phyloP scores from a whole-genome alignment of 1,140 invertebrate genomes.

The Carposina sasakii region DNA sequence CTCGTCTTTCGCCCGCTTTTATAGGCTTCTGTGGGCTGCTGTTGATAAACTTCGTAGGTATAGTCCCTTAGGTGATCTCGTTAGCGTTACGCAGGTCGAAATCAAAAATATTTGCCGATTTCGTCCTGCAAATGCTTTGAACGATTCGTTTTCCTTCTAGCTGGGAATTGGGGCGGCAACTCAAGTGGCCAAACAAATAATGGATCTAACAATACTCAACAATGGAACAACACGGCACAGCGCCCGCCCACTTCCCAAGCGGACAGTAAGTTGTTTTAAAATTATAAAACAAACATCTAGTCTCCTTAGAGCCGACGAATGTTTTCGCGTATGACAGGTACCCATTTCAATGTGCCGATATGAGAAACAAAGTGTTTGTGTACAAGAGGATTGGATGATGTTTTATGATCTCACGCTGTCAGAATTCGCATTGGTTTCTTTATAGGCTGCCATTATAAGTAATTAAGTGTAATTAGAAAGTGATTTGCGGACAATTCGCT shows the following conservation, averaged over 20 bases:
- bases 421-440: not conserved
- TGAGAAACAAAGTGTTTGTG: not conserved
- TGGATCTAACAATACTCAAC: conserved; percentile 72
- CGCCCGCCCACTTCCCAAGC: conserved; percentile 72
- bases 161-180: conserved; percentile 72
- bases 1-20: too few relatives aligned
- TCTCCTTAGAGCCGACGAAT: not conserved
- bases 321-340: not conserved
- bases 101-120: too few relatives aligned
- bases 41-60: too few relatives aligned
- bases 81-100: too few relatives aligned
- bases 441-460: not conserved
- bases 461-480: too few relatives aligned
- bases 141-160: conserved; percentile 39
- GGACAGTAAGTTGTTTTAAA: conserved; percentile 61
- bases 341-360: not conserved
- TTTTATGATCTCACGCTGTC: conserved; percentile 1
- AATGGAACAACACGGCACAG: conserved; percentile 76
- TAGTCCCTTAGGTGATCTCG: too few relatives aligned
- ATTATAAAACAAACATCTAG: conserved; percentile 14
- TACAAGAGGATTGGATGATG: not conserved
- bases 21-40: too few relatives aligned
- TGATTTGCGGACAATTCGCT: too few relatives aligned
- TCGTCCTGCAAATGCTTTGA: too few relatives aligned
- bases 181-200: conserved; percentile 71